Evolutionary conservation across 1,140 invertebrate genomes (phyloP), one percentile per base, ranked within the genome.

Genomic region (Drosophila mojavensis): DNA sequence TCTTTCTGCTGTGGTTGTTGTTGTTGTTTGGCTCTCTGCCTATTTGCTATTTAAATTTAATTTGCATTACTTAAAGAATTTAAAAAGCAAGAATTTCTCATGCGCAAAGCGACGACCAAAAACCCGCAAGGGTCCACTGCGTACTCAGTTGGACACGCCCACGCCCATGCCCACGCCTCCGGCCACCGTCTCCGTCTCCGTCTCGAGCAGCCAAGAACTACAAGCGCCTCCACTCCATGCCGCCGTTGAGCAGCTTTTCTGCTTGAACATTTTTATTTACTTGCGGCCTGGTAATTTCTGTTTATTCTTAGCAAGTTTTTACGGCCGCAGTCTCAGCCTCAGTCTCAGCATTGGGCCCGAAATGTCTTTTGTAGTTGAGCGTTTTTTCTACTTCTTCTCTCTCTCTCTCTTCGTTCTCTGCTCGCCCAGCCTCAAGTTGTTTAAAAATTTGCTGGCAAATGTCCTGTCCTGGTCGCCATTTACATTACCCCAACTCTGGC

Each of bases 31-130:
- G 79, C 65, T 78, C 69, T 80, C 13, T 63, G 78, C 81, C 85
- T 89, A 90, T 89, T 89, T 90, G 85, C 85, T 81, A 89, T 89
- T 89, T 89, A 89, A 89, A 84, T 89, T 89, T 90, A 89, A 89
- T 89, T 89, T 89, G 84, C 84, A 89, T 89, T 90, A 84, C 85
- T 90, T 89, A 73, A 78, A 90, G 85, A 89, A 89, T 89, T 89
- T 89, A 81, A 89, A 89, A 88, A 88, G 77, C 84, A 73, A 89
- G 83, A 90, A 89, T 81, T 84, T 65, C 74, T 89, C 84, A 83
- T 68, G 85, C 84, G 81, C 80, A 84, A 72, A 84, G 71, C 80
- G 66, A 79, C 76, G 53, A 51, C 51, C 67, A 50, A 33, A 47
- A 47, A 53, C 55, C 62, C 50, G 41, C 56, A 54, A 62, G 69